Conservation (phyloP, 2,888 invertebrate species). For the Fragum sueziense region DNA sequence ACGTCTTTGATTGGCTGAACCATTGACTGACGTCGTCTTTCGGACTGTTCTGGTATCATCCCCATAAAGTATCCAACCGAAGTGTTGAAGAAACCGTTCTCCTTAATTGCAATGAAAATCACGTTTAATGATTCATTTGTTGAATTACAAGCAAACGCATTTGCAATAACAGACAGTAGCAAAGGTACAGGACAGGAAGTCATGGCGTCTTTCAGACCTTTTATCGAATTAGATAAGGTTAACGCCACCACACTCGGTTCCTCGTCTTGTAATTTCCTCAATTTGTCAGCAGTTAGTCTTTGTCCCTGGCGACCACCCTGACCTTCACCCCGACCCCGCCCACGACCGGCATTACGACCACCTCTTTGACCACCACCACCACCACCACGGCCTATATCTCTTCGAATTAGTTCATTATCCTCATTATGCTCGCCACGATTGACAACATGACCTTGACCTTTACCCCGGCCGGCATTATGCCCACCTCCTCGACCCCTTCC, state of each 20-base stretch:
- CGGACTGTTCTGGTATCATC: conserved; percentile 22
- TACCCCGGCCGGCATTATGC: neutral
- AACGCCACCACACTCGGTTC: conserved; percentile 9
- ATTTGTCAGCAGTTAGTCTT: neutral
- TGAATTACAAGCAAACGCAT: conserved; percentile 49
- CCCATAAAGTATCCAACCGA: conserved; percentile 37
- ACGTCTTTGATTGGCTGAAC: conserved; percentile 43
- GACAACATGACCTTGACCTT: too few species aligned
- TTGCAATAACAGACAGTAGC: conserved; percentile 46
- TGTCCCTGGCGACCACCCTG: neutral
- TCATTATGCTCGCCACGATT: neutral
- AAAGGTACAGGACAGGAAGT: neutral
- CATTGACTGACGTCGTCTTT: conserved; percentile 14
- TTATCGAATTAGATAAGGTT: neutral
- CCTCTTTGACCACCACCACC: neutral
- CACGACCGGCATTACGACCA: neutral
- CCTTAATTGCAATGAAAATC: conserved; percentile 41
- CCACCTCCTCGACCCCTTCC: neutral
- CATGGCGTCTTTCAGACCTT: neutral
- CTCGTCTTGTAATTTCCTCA: neutral
- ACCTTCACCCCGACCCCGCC: neutral
- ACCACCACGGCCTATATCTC: neutral
- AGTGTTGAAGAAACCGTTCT: conserved; percentile 36
- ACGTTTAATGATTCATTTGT: conserved; percentile 29
- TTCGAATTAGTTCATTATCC: neutral